A percentile compares a stretch with the other conserved stretches of the same genome.
These are phyloP conservation scores for Chydorus sphaericus DNA, from an alignment of 2,888 invertebrate species.

Conservation along the genomic window DNA sequence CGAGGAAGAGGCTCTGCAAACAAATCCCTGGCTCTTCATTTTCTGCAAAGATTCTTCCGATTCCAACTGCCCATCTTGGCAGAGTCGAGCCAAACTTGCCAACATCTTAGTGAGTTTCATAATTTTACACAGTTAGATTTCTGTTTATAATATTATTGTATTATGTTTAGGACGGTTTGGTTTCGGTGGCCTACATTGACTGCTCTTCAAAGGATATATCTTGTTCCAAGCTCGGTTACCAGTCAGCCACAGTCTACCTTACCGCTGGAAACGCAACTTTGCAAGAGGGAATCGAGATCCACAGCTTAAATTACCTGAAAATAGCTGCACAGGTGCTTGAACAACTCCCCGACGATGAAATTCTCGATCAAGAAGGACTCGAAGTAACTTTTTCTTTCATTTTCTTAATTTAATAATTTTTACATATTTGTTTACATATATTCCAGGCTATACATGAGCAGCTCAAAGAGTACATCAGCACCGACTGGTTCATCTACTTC, in stretches of 20 bases:
- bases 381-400: slow-evolving; percentile 37
- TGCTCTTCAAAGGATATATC: slow-evolving; percentile 32
- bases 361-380: slow-evolving; percentile 41
- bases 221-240: slow-evolving; percentile 33
- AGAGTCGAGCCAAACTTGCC: slow-evolving; percentile 47
- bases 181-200: slow-evolving; percentile 38
- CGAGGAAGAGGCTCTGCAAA: slow-evolving; percentile 20
- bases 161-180: slow-evolving; percentile 29
- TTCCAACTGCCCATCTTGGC: slow-evolving; percentile 37
- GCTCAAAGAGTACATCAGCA: slow-evolving; percentile 19
- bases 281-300: slow-evolving; percentile 14
- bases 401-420: not conserved
- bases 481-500: slow-evolving; percentile 38
- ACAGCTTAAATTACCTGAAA: slow-evolving; percentile 34
- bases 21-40: slow-evolving; percentile 40
- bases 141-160: slow-evolving; percentile 17
- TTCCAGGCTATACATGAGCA: slow-evolving; percentile 22
- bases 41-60: slow-evolving; percentile 40
- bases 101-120: slow-evolving; percentile 49
- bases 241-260: slow-evolving; percentile 30
- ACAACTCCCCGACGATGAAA: slow-evolving; percentile 43
- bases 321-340: slow-evolving; percentile 41
- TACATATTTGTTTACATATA: slow-evolving; percentile 9
- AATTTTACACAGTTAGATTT: not conserved
- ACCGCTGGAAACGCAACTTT: slow-evolving; percentile 20